Evolutionary conservation across 2,797 vertebrate genomes (phyloP).

Genomic region (Helostoma temminkii): DNA sequence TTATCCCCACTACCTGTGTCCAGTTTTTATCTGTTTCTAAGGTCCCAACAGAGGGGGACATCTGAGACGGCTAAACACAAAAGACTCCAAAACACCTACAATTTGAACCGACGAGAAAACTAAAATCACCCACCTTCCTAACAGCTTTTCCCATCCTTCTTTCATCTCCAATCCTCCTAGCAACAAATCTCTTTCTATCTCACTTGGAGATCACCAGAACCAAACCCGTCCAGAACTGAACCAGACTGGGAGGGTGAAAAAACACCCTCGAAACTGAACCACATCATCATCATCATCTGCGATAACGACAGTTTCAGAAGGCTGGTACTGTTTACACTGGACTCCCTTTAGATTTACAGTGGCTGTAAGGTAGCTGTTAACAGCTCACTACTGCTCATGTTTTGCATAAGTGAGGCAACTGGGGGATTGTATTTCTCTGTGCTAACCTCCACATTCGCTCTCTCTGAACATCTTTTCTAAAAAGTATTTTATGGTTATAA

Average conservation of each 20-base stretch:
- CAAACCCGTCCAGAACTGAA: constrained; percentile 30
- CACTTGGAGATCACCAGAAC: constrained; percentile 22
- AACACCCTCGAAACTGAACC: constrained; percentile 30
- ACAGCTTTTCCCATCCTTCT: constrained; percentile 37
- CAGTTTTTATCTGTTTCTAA: constrained; percentile 55
- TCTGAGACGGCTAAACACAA: constrained; percentile 40
- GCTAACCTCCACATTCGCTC: constrained; percentile 42
- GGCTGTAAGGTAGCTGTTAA: constrained; percentile 44
- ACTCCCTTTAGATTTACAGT: constrained; percentile 50
- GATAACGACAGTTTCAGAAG: constrained; percentile 13
- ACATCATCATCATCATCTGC: constrained; percentile 27
- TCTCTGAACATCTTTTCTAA: constrained; percentile 24
- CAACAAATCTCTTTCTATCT: constrained; percentile 66
- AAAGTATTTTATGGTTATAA: constrained; percentile 45
- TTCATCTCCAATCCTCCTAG: constrained; percentile 57
- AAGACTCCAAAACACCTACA: constrained; percentile 21
- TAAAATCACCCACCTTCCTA: constrained; percentile 40
- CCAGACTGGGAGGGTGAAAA: constrained; percentile 23
- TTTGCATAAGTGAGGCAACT: constrained; percentile 51
- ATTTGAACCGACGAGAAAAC: constrained; percentile 55
- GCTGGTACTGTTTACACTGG: constrained; percentile 47
- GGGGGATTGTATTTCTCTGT: constrained; percentile 48
- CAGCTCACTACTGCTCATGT: constrained; percentile 50
- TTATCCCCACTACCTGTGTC: constrained; percentile 69
- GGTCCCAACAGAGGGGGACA: constrained; percentile 49